Base-by-base conservation (phyloP, 2,888 invertebrate genomes). In the Mythimna impura region DNA sequence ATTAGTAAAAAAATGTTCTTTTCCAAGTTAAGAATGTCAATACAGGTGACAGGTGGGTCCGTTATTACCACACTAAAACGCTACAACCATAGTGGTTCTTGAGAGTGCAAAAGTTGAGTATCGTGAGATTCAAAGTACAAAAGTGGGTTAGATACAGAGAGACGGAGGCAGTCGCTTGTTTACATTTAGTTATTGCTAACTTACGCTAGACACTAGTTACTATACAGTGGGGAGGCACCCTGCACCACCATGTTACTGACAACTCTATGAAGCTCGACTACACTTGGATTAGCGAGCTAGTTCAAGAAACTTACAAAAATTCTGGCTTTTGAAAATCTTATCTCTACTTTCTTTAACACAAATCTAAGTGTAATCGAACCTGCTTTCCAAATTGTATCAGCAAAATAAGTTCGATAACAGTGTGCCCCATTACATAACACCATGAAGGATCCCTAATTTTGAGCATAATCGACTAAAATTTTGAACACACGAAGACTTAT, bases 401-500 rank as follows among this genome's bases (percentile, higher is more conserved):
- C 17, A 3, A 47, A 43, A 61, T 54, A 52, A 9, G 14, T 9
- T 64, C n/a, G 22, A n/a, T 52, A 52, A 8, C 68, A 70, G 86
- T 80, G 67, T 71, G 71, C 78, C 50, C 65, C 25, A 64, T 55
- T 72, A 77, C 76, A 73, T 76, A 78, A 85, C 82, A 73, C 67
- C 65, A 73, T 65, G 67, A 78, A 65, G 25, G 66, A 78, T 70
- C 58, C 74, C 74, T 84, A 86, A 70, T 78, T 76, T 86, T 86
- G 85, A 86, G 86, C 85, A 82, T 76, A 86, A 83, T 67, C 76
- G 84, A 86, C 83, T 81, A 78, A 66, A 81, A 76, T 86, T 81
- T 85, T 84, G 82, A 84, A 86, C 83, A 86, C 86, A 86, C 83
- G 25, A 78, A 83, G 70, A 84, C 77, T 78, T 80, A 78, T 47